phyloP scores from a whole-genome alignment of 2,113 vertebrate genomes.

The Hypanus sabinus region DNA sequence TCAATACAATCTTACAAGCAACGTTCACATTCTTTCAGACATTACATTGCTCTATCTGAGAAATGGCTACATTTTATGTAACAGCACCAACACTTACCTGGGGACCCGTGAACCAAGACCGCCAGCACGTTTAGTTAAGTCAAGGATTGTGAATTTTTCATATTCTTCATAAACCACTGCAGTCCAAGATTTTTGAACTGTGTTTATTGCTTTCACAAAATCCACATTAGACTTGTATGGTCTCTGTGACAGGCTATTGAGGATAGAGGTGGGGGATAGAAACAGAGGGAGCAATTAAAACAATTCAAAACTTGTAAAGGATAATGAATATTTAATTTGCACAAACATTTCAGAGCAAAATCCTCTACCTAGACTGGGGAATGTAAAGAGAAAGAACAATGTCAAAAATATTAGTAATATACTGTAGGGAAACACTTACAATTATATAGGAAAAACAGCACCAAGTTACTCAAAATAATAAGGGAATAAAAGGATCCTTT shows the following conservation, averaged over 20 bases:
- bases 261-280: not conserved
- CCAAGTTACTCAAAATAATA: not conserved
- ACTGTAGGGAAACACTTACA: not conserved
- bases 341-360: not conserved
- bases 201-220: conserved; percentile 75
- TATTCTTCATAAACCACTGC: conserved; percentile 68
- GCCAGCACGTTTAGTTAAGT: conserved; percentile 69
- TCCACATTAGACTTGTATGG: conserved; percentile 60
- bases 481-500: no score
- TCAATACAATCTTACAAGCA: not conserved
- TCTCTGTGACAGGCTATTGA: conserved; percentile 58
- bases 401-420: not conserved
- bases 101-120: conserved; percentile 59
- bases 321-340: not conserved
- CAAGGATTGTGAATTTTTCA: conserved; percentile 60
- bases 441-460: not conserved
- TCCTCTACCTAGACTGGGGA: not conserved
- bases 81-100: conserved; percentile 47
- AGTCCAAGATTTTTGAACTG: conserved; percentile 77
- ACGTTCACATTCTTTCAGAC: not conserved
- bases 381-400: not conserved
- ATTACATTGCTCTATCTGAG: not conserved
- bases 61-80: not conserved
- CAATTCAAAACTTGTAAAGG: not conserved
- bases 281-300: not conserved